Evolutionary conservation across 2,888 invertebrate species (phyloP).

Genomic region (Alentia gelatinosa): DNA sequence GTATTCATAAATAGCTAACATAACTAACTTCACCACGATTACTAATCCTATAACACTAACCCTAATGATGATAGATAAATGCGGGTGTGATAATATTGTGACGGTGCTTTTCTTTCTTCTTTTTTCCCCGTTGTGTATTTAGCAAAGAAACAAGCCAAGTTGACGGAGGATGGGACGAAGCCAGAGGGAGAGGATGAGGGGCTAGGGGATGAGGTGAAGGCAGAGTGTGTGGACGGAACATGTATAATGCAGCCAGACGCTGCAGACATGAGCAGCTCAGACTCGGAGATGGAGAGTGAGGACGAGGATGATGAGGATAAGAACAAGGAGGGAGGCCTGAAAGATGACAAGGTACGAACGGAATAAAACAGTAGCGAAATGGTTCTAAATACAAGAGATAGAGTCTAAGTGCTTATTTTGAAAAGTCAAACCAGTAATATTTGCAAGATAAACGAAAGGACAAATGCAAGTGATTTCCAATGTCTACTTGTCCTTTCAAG

Average conservation of each 20-base stretch:
- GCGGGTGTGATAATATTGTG: background rate
- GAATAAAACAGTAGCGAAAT: no score
- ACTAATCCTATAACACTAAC: no score
- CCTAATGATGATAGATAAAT: background rate
- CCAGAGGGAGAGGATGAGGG: slow-evolving; percentile 50
- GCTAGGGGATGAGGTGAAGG: background rate
- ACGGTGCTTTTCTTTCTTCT: background rate
- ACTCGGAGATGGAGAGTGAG: slow-evolving; percentile 80
- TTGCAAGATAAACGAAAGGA: no score
- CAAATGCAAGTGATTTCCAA: no score
- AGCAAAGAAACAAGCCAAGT: slow-evolving; percentile 3
- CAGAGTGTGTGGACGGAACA: background rate
- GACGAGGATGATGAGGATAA: slow-evolving; percentile 80
- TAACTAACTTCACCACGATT: no score
- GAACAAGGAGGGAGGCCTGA: slow-evolving; percentile 69
- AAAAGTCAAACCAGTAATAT: no score
- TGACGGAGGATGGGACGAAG: slow-evolving; percentile 9
- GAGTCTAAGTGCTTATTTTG: no score
- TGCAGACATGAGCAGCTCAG: slow-evolving; percentile 65
- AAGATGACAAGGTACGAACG: slow-evolving; percentile 76
- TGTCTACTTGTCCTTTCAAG: no score
- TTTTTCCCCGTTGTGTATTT: background rate
- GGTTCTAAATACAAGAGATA: no score
- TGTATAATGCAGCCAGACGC: slow-evolving; percentile 52
- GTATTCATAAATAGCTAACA: background rate